phyloP scores from a whole-genome alignment of 2,797 vertebrate species.

The Sebastes hubbsi region DNA sequence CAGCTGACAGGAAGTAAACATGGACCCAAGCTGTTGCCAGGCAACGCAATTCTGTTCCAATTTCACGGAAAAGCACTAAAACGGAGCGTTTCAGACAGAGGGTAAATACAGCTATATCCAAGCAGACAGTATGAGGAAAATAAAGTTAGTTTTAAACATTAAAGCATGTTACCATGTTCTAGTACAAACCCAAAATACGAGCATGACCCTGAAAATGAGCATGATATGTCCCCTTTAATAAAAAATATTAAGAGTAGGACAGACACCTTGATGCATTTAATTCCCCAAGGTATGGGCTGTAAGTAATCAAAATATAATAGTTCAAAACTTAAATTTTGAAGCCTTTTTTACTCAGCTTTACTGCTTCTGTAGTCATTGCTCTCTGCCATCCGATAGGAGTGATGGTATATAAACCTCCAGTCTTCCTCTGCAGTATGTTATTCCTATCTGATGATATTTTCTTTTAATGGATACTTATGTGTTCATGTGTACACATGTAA shows the following conservation, averaged over 20 bases:
- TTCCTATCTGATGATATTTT: neutral
- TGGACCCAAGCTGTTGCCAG: too few relatives aligned
- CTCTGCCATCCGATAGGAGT: neutral
- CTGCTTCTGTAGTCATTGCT: neutral
- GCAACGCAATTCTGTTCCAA: too few relatives aligned
- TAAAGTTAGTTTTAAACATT: too few relatives aligned
- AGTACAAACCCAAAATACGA: too few relatives aligned
- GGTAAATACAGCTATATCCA: too few relatives aligned
- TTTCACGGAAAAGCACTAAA: too few relatives aligned
- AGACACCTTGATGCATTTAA: neutral
- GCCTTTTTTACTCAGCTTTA: neutral
- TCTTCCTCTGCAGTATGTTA: neutral
- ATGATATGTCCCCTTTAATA: too few relatives aligned
- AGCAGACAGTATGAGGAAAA: too few relatives aligned
- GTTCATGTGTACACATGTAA: neutral
- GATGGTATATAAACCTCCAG: neutral
- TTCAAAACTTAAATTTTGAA: neutral
- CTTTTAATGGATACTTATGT: neutral
- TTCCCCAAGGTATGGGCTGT: neutral
- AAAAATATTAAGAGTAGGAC: neutral
- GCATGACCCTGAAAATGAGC: too few relatives aligned
- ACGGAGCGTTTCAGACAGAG: too few relatives aligned
- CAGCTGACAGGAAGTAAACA: too few relatives aligned
- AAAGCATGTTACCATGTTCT: too few relatives aligned
- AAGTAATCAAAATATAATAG: neutral